Conservation (phyloP, 1,140 invertebrate genomes). For the Spodoptera frugiperda region DNA sequence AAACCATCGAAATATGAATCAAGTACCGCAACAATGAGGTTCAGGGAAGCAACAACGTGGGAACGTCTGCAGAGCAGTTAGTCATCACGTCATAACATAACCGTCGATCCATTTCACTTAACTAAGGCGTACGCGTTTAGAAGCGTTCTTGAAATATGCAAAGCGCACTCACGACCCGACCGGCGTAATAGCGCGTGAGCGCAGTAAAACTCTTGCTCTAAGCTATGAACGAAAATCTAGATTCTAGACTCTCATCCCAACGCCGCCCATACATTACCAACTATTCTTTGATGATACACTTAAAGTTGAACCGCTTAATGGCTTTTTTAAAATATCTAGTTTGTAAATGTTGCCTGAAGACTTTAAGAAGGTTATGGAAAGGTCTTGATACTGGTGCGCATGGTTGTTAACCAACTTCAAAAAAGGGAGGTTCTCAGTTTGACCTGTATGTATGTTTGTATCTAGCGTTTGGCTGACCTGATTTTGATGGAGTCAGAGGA, state of each 20-base stretch:
- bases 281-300: constrained; percentile 53
- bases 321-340: constrained; percentile 6
- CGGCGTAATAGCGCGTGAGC: constrained; percentile 77
- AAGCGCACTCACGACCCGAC: constrained; percentile 80
- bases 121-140: constrained; percentile 71
- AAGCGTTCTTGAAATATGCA: constrained; percentile 80
- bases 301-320: constrained; percentile 28
- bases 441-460: too few relatives aligned
- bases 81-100: constrained; percentile 74
- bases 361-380: not conserved
- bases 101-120: constrained; percentile 78
- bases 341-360: not conserved
- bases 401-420: too few relatives aligned
- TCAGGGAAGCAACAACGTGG: constrained; percentile 64
- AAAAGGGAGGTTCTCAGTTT: too few relatives aligned
- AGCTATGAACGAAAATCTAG: constrained; percentile 50
- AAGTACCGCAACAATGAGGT: constrained; percentile 33
- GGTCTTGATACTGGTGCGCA: too few relatives aligned
- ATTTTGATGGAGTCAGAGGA: too few relatives aligned
- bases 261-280: constrained; percentile 61
- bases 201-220: constrained; percentile 61
- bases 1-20: constrained; percentile 12
- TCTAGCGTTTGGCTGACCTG: too few relatives aligned
- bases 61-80: constrained; percentile 64
- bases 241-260: constrained; percentile 57